Evolutionary conservation across 2,113 vertebrate genomes (phyloP).

Genomic region (Lipotes vexillifer): DNA sequence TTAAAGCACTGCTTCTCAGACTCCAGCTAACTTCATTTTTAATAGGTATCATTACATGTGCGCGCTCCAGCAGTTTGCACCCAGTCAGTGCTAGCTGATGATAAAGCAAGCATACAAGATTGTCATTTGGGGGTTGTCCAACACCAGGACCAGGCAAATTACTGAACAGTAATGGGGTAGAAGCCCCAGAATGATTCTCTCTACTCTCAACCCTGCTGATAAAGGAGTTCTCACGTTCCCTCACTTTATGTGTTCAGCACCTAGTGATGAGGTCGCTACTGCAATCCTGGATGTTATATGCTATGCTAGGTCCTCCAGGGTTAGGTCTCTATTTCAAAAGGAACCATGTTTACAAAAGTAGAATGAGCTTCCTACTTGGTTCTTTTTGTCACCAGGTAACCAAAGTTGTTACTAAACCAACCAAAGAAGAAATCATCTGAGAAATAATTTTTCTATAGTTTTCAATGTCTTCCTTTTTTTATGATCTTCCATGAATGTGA

Average conservation of each 20-base stretch:
- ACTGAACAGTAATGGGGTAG: not conserved
- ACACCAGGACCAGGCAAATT: not conserved
- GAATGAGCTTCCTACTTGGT: not conserved
- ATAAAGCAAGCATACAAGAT: not conserved
- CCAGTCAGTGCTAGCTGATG: not conserved
- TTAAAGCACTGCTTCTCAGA: not conserved
- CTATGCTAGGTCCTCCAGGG: not conserved
- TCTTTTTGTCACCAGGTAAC: not conserved
- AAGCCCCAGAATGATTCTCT: not conserved
- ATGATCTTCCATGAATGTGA: not conserved
- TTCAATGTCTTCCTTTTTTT: not conserved
- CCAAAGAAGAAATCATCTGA: not conserved
- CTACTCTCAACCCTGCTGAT: not conserved
- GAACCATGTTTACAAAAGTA: not conserved
- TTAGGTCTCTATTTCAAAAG: not conserved
- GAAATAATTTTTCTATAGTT: not conserved
- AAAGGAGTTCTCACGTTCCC: not conserved
- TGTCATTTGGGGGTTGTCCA: not conserved
- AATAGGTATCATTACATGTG: not conserved
- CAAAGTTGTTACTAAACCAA: not conserved
- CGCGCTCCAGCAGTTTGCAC: not conserved
- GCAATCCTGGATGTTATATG: not conserved
- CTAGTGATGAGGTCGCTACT: not conserved
- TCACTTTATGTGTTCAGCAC: not conserved
- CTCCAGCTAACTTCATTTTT: not conserved